Percentiles rank a stretch among this genome's conserved stretches.
phyloP scores from a whole-genome alignment of 2,888 invertebrate species.

The Corbicula japonica region DNA sequence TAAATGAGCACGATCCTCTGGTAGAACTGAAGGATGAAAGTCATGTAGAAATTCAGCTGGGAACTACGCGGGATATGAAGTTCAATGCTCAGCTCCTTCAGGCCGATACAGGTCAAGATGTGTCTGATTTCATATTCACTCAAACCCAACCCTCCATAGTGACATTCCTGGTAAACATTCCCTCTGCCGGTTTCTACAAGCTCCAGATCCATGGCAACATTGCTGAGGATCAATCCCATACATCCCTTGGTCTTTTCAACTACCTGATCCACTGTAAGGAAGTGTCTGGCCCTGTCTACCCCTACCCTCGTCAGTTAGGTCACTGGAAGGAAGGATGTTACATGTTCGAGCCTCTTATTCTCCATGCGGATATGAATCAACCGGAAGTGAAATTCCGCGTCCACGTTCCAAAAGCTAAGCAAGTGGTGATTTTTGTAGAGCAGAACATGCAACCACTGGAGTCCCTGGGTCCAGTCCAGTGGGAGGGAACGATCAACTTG shows the following conservation, averaged over 20 bases:
- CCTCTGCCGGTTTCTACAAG: constrained; percentile 68
- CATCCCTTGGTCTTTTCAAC: constrained; percentile 71
- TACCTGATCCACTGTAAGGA: constrained; percentile 69
- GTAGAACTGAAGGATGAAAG: constrained; percentile 66
- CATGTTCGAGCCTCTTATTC: constrained; percentile 70
- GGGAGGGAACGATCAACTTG: constrained; percentile 70
- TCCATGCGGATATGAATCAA: constrained; percentile 54
- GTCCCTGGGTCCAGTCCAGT: constrained; percentile 65
- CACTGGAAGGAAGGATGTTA: constrained; percentile 76
- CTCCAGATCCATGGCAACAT: constrained; percentile 74
- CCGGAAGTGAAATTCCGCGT: constrained; percentile 68
- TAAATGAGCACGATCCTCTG: constrained; percentile 74
- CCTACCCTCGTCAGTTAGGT: constrained; percentile 71
- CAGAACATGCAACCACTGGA: constrained; percentile 66
- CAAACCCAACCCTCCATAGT: constrained; percentile 71
- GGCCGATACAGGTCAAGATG: constrained; percentile 61
- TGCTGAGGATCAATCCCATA: constrained; percentile 69
- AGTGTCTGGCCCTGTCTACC: constrained; percentile 52
- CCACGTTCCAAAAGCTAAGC: constrained; percentile 71
- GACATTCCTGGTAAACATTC: constrained; percentile 70
- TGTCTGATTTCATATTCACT: constrained; percentile 70
- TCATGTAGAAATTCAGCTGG: constrained; percentile 70
- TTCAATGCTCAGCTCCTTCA: constrained; percentile 70
- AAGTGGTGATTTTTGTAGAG: constrained; percentile 71
- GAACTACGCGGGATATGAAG: constrained; percentile 69